These are phyloP conservation scores for Andrena haemorrhoa DNA, from an alignment of 2,888 invertebrate species.

Conservation along the genomic window DNA sequence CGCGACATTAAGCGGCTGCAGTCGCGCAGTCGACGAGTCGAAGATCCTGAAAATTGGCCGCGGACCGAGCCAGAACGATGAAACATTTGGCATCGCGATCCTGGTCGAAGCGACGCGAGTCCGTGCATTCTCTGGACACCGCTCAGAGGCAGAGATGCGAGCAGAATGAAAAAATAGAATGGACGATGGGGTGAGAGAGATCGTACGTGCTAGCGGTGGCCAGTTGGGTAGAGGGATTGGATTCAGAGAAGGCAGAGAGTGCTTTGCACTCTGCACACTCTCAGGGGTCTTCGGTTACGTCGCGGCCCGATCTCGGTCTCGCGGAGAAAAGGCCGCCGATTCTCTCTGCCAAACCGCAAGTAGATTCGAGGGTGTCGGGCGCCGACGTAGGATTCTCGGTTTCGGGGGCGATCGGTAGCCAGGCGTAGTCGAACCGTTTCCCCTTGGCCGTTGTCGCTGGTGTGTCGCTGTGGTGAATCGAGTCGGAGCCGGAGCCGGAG, in stretches of 20 bases:
- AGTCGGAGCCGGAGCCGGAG: conserved; percentile 66
- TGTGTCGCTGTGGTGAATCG: conserved; percentile 65
- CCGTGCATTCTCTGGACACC: not conserved
- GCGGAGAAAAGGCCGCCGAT: not conserved
- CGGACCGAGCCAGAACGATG: not conserved
- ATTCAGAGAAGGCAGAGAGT: not conserved
- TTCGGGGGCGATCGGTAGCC: conserved; percentile 35
- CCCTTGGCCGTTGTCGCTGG: conserved; percentile 7
- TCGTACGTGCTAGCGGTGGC: conserved; percentile 25
- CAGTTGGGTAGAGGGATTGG: conserved; percentile 2
- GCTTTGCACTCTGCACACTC: conserved; percentile 7
- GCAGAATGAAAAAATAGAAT: not conserved
- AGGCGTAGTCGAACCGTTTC: conserved; percentile 2
- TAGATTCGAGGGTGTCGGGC: conserved; percentile 14
- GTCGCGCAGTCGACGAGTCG: not conserved
- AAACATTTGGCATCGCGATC: not conserved
- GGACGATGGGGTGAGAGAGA: not conserved
- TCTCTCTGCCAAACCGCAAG: conserved; percentile 19
- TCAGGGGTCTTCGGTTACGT: conserved; percentile 16
- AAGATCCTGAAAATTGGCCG: not conserved
- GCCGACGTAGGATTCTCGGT: conserved; percentile 20
- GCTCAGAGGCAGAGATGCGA: not conserved
- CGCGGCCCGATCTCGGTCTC: not conserved
- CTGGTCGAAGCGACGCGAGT: not conserved
- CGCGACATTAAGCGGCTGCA: not conserved